Percentiles rank a stretch among this genome's conserved stretches.
These are phyloP conservation scores for Zonitis immaculata DNA, from an alignment of 2,888 invertebrate species.

Conservation along the genomic window DNA sequence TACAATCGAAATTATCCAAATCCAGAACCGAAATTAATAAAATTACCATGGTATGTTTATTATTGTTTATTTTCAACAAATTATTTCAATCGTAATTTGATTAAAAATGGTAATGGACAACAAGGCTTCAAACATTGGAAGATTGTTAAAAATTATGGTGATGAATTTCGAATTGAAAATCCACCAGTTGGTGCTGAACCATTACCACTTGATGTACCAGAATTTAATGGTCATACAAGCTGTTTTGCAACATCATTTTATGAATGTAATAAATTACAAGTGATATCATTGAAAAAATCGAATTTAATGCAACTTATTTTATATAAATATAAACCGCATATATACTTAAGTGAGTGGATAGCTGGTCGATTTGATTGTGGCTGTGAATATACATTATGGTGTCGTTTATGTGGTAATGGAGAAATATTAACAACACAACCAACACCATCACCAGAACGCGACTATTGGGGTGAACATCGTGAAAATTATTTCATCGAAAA, in stretches of 20 bases:
- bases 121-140: slow-evolving; percentile 47
- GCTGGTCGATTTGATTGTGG: slow-evolving; percentile 51
- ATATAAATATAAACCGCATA: slow-evolving; percentile 51
- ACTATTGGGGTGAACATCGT: not conserved
- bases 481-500: not conserved
- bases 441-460: not conserved
- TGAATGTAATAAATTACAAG: slow-evolving; percentile 50
- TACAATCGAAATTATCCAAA: slow-evolving; percentile 29
- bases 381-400: slow-evolving; percentile 42
- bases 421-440: not conserved
- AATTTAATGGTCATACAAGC: slow-evolving; percentile 44
- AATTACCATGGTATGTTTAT: slow-evolving; percentile 47
- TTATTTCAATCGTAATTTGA: slow-evolving; percentile 49
- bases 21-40: slow-evolving; percentile 30
- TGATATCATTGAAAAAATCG: slow-evolving; percentile 45
- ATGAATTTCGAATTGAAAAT: slow-evolving; percentile 50
- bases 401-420: not conserved
- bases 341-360: slow-evolving; percentile 52
- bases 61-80: slow-evolving; percentile 45
- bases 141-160: slow-evolving; percentile 44
- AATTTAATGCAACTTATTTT: slow-evolving; percentile 48
- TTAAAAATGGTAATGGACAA: slow-evolving; percentile 53
- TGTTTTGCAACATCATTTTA: slow-evolving; percentile 56
- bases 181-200: slow-evolving; percentile 49
- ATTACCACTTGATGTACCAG: slow-evolving; percentile 44